Evolutionary conservation across 2,113 vertebrate species (phyloP).

Genomic region (Rhea pennata): DNA sequence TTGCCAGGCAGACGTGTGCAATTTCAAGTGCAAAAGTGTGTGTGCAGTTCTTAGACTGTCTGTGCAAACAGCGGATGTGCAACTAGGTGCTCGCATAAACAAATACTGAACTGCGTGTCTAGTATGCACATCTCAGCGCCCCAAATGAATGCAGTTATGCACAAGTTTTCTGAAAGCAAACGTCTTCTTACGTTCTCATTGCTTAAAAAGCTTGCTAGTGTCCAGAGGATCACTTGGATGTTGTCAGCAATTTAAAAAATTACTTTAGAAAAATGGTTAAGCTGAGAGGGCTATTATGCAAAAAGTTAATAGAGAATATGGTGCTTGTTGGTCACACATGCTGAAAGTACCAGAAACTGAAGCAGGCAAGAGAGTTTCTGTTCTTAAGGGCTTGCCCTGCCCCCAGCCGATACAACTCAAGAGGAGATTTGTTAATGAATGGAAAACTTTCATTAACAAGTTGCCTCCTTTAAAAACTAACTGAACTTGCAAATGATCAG

Average conservation of each 20-base stretch:
- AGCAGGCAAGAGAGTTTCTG: slow-evolving; percentile 16
- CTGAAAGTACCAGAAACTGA: slow-evolving; percentile 18
- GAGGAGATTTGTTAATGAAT: slow-evolving; percentile 66
- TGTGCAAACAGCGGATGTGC: background rate
- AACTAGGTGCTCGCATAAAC: slow-evolving; percentile 29
- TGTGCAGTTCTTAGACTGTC: background rate
- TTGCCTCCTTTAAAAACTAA: slow-evolving; percentile 63
- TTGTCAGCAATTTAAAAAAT: background rate
- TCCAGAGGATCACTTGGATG: background rate
- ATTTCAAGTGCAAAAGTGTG: slow-evolving; percentile 29
- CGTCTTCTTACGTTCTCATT: background rate
- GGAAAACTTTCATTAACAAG: slow-evolving; percentile 68
- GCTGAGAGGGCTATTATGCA: slow-evolving; percentile 13
- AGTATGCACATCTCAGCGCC: background rate
- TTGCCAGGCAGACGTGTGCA: background rate
- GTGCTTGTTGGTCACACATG: slow-evolving; percentile 40
- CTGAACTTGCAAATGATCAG: slow-evolving; percentile 62
- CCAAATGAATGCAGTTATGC: background rate
- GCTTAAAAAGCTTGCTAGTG: background rate
- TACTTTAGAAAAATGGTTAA: background rate
- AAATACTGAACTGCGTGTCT: background rate
- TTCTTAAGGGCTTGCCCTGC: slow-evolving; percentile 32
- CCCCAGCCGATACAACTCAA: background rate
- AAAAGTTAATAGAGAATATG: slow-evolving; percentile 27
- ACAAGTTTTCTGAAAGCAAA: slow-evolving; percentile 3